Evolutionary conservation across 92 coral and sea anemone genomes (phyloP).

Genomic region (Heteractis magnifica): DNA sequence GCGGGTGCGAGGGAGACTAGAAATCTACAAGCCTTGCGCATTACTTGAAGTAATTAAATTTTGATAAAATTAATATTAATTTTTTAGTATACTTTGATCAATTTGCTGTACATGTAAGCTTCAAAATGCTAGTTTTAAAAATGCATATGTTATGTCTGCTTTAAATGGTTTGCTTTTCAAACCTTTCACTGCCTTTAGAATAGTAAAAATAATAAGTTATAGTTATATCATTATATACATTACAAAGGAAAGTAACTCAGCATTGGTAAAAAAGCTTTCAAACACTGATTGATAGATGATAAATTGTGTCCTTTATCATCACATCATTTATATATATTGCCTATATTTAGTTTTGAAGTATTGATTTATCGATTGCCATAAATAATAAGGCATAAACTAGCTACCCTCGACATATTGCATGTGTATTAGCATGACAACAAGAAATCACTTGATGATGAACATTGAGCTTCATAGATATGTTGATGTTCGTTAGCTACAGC

Average conservation of each 20-base stretch:
- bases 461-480: slow-evolving; percentile 12
- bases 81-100: neutral
- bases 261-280: neutral
- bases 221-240: neutral
- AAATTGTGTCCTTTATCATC: neutral
- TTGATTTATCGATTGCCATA: slow-evolving; percentile 16
- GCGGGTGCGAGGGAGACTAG: too few species aligned
- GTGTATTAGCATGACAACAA: slow-evolving; percentile 15
- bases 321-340: neutral
- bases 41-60: slow-evolving; percentile 8
- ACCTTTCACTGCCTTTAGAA: too few species aligned
- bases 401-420: neutral
- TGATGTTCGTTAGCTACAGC: slow-evolving; percentile 15
- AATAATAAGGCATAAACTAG: neutral
- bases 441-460: slow-evolving; percentile 7
- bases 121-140: neutral
- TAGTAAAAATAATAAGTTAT: neutral
- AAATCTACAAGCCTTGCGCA: slow-evolving; percentile 2
- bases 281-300: neutral
- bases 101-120: neutral
- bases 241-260: neutral
- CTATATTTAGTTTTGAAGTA: slow-evolving; percentile 15
- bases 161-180: neutral
- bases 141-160: neutral
- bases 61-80: neutral